phyloP scores from a whole-genome alignment of 2,113 vertebrate species.

The Lophura nycthemera region DNA sequence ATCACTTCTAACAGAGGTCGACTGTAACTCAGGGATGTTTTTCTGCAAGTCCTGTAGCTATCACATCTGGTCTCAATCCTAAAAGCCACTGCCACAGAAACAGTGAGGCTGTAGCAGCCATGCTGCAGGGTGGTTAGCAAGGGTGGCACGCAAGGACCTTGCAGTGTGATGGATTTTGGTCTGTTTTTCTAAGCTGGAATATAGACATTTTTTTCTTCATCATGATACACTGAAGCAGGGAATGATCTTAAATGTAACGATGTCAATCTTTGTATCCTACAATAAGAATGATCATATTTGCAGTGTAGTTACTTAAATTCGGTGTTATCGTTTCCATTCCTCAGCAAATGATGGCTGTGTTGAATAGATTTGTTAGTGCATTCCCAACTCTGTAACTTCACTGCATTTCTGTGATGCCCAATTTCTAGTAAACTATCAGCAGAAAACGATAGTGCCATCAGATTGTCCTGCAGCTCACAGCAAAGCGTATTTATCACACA shows the following conservation, averaged over 20 bases:
- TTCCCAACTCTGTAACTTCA: not conserved
- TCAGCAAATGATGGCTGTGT: fast-evolving
- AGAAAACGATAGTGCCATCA: not conserved
- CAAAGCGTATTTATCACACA: fast-evolving
- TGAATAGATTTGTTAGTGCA: not conserved
- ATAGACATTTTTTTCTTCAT: not conserved
- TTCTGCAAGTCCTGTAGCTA: not conserved
- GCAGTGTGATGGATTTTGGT: not conserved
- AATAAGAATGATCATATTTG: not conserved
- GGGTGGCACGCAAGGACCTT: no score
- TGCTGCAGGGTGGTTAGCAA: not conserved
- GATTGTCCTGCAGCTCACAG: not conserved
- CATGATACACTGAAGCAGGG: not conserved
- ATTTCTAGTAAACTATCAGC: not conserved
- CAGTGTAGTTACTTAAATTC: not conserved
- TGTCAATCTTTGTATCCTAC: not conserved
- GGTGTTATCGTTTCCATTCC: not conserved
- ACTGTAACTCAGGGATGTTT: not conserved
- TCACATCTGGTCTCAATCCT: not conserved
- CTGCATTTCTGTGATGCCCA: not conserved
- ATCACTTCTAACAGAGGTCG: not conserved
- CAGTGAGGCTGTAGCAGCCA: fast-evolving
- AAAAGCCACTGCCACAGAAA: not conserved
- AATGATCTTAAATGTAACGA: fast-evolving
- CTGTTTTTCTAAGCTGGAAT: not conserved